Evolutionary conservation across 2,888 invertebrate species (phyloP).

Genomic region (Venustoraphidia nigricollis): DNA sequence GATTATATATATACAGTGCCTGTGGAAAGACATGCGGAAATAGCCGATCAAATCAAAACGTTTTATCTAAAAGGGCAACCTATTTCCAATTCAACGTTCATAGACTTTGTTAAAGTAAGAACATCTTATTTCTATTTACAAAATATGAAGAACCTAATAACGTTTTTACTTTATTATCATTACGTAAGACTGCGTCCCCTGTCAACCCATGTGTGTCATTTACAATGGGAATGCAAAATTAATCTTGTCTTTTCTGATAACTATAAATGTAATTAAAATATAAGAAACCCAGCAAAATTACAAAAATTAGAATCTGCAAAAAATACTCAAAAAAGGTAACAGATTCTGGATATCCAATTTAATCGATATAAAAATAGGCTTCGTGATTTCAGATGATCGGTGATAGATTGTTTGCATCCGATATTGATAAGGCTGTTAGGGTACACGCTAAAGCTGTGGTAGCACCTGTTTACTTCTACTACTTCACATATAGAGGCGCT

Average conservation of each 20-base stretch:
- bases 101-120: constrained; percentile 17
- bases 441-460: constrained; percentile 37
- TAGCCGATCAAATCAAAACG: constrained; percentile 20
- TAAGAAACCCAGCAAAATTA: too few species aligned
- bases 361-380: too few species aligned
- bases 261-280: neutral
- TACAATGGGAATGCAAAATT: too few species aligned
- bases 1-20: constrained; percentile 25
- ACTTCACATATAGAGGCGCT: constrained; percentile 44
- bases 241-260: neutral
- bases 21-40: constrained; percentile 12
- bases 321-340: too few species aligned
- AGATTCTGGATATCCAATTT: too few species aligned
- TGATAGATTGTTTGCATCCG: constrained; percentile 45
- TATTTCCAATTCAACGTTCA: constrained; percentile 18
- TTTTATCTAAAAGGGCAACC: constrained; percentile 21
- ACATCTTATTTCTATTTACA: neutral
- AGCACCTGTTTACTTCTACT: constrained; percentile 47
- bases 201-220: too few species aligned
- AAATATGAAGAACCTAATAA: neutral
- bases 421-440: constrained; percentile 41
- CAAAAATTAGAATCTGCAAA: too few species aligned
- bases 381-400: constrained; percentile 35
- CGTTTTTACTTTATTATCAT: neutral
- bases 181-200: neutral